phyloP scores from a whole-genome alignment of 1,140 invertebrate species.

The Scaptomyza pallida region DNA sequence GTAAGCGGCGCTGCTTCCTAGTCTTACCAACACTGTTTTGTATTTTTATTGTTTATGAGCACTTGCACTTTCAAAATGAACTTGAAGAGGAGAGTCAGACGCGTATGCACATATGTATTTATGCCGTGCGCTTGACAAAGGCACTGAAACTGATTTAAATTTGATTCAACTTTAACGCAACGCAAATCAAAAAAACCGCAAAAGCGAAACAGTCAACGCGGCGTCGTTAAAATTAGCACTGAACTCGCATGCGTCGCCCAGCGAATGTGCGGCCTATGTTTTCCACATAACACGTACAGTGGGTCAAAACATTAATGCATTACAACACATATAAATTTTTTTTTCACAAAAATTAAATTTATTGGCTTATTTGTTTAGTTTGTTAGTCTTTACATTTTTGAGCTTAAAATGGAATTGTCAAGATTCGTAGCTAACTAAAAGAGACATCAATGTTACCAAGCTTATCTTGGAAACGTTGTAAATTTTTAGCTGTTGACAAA shows the following conservation, averaged over 20 bases:
- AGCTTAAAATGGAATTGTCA: too few species aligned
- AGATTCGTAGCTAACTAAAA: too few species aligned
- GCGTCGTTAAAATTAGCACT: constrained; percentile 80
- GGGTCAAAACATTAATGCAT: background rate
- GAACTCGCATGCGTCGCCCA: constrained; percentile 54
- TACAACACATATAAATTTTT: background rate
- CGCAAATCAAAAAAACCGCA: constrained; percentile 65
- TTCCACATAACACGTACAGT: constrained; percentile 46
- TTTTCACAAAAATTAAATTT: background rate
- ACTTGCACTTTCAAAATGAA: constrained; percentile 34
- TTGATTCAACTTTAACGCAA: constrained; percentile 57
- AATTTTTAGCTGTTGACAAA: too few species aligned
- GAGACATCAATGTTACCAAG: too few species aligned
- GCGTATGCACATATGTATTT: background rate
- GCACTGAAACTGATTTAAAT: constrained; percentile 74
- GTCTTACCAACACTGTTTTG: constrained; percentile 31
- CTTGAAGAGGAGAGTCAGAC: constrained; percentile 6
- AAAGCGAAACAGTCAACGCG: constrained; percentile 71
- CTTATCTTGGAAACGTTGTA: too few species aligned
- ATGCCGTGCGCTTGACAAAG: constrained; percentile 46
- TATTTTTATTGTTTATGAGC: constrained; percentile 12
- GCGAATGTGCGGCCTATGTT: constrained; percentile 69
- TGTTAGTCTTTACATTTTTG: too few species aligned
- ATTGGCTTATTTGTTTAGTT: background rate
- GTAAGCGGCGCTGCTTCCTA: constrained; percentile 6